Conservation (phyloP, 2,797 vertebrate species). For the Poeciliopsis presidionis region DNA sequence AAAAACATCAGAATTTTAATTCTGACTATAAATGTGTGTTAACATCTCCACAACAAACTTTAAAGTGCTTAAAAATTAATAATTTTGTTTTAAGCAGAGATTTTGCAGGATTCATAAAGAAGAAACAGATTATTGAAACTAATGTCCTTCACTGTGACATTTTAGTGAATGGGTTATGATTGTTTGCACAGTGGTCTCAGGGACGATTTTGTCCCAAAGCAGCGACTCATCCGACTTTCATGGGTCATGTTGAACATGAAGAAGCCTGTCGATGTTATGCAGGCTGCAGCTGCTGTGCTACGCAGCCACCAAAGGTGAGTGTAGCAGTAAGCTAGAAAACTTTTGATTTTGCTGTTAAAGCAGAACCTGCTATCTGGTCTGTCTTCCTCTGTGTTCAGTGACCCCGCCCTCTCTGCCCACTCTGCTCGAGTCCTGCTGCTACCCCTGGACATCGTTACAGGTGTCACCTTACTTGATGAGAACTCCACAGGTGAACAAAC, state of each 20-base stretch:
- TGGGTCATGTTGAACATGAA: constrained; percentile 56
- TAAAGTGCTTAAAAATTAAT: not conserved
- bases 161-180: not conserved
- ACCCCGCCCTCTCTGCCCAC: constrained; percentile 35
- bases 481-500: constrained; percentile 48
- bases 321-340: not conserved
- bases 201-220: constrained; percentile 11
- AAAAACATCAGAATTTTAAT: not conserved
- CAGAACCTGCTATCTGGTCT: not conserved
- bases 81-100: not conserved
- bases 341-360: not conserved
- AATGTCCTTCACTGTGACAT: not conserved
- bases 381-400: constrained; percentile 38
- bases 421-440: constrained; percentile 63
- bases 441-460: constrained; percentile 64
- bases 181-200: constrained; percentile 23
- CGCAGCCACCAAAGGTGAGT: constrained; percentile 53
- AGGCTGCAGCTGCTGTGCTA: constrained; percentile 63
- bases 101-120: not conserved
- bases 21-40: not conserved
- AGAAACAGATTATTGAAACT: not conserved
- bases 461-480: constrained; percentile 28
- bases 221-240: constrained; percentile 48
- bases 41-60: not conserved
- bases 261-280: constrained; percentile 58